Conservation (phyloP, 2,797 vertebrate species). For the Chloroceryle amazona region DNA sequence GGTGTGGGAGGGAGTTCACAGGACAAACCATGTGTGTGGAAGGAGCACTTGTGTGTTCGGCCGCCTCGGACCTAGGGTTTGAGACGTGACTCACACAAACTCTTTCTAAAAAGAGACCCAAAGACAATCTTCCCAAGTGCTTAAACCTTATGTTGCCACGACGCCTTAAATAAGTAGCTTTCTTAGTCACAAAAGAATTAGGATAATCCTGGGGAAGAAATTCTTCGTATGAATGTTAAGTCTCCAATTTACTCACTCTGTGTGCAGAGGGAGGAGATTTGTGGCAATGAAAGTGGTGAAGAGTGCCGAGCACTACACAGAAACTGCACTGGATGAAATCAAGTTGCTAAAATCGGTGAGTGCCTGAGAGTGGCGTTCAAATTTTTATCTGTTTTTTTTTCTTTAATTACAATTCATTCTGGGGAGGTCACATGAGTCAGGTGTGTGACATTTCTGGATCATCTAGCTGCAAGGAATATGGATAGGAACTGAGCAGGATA, state of each 20-base stretch:
- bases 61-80: neutral
- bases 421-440: neutral
- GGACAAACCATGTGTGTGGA: neutral
- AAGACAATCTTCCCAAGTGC: neutral
- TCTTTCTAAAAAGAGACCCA: neutral
- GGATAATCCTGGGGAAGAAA: neutral
- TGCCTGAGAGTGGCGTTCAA: neutral
- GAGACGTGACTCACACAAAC: neutral
- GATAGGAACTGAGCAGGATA: neutral
- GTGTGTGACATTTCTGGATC: neutral
- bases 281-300: constrained; percentile 99
- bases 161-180: neutral
- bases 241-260: neutral
- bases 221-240: neutral
- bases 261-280: constrained; percentile 90
- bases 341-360: constrained; percentile 94
- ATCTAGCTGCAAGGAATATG: neutral
- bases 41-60: neutral
- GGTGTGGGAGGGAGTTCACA: neutral
- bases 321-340: constrained; percentile 97
- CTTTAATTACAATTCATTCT: neutral
- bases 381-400: too few species aligned
- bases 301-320: constrained; percentile 98
- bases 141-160: neutral
- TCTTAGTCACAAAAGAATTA: neutral